Evolutionary conservation across 2,113 vertebrate species (phyloP).

Genomic region (Muntiacus muntjak): DNA sequence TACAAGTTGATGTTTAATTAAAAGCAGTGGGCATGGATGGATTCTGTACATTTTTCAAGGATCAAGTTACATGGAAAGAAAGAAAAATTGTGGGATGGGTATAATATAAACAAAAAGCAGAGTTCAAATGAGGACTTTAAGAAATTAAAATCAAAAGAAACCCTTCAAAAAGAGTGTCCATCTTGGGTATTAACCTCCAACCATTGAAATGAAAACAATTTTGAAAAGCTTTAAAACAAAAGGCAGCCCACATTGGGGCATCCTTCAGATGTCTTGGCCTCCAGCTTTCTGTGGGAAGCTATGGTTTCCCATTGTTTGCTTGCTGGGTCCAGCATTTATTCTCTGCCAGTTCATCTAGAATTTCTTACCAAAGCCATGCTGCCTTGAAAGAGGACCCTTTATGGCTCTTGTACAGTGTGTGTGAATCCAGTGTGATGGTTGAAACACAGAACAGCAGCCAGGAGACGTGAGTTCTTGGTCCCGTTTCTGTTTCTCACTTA

Average conservation of each 20-base stretch:
- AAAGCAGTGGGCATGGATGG: constrained; percentile 62
- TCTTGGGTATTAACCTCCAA: constrained; percentile 69
- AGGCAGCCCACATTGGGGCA: neutral
- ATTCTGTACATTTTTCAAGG: constrained; percentile 64
- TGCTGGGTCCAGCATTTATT: neutral
- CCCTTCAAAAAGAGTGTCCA: constrained; percentile 68
- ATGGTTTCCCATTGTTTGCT: neutral
- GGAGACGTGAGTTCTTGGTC: neutral
- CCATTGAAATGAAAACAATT: constrained; percentile 62
- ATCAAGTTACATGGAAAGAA: constrained; percentile 71
- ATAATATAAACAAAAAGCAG: constrained; percentile 65
- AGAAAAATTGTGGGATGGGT: constrained; percentile 61
- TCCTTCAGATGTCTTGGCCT: constrained; percentile 41
- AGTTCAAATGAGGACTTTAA: constrained; percentile 69
- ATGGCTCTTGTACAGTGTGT: neutral
- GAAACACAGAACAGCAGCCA: neutral
- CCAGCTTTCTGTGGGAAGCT: constrained; percentile 44
- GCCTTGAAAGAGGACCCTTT: neutral
- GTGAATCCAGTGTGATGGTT: neutral
- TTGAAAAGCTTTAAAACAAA: constrained; percentile 42
- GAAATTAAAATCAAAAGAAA: constrained; percentile 73
- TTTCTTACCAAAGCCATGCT: neutral
- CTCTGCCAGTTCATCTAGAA: neutral
- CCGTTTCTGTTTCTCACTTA: neutral
- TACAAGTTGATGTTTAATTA: constrained; percentile 65